Base-by-base conservation (phyloP, 2,888 invertebrate species). In the Drosophila paranaensis region DNA sequence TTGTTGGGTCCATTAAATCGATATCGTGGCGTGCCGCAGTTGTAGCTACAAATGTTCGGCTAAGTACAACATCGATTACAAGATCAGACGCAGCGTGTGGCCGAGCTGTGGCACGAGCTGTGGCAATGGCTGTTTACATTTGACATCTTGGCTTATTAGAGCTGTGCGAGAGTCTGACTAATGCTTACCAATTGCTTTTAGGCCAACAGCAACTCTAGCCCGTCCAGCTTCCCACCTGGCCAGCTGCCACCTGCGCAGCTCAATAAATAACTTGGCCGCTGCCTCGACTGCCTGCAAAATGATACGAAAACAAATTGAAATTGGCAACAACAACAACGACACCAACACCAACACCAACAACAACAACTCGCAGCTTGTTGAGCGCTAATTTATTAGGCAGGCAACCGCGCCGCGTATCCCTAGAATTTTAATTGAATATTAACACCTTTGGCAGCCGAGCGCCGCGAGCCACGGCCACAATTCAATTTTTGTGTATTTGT, bases 381-480 rank as follows among this genome's bases (percentile, higher is more conserved):
- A 81, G 74, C 79, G 75, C 77, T 92, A 91, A 91, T 91, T 91
- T 91, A 91, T 91, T 90, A 74, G 82, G 79, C 89, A 79, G 82
- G 78, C 89, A 79, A 76, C 74, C 86, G 82, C 60, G 76, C 60
- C 57, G 71, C 60, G 6, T 45, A 83, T 77, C 77, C 82, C 89
- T 90, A 89, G 88, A 86, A 84, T 90, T 92, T 92, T 92, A 92
- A 92, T 92, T 92, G 91, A 92, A 92, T 92, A 92, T 92, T 92
- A 92, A 92, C 91, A 92, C 91, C 91, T 92, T 91, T 90, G 82
- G 81, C 89, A 77, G 77, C 67, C 69, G 61, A 90, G 89, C 85
- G 90, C 86, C 89, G 67, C 85, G 40, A 76, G 86, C 77, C 11
- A 51, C 25, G 81, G 45, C 72, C 86, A 86, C 85, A 86, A 90